Percentiles rank a stretch among this genome's conserved stretches.
Evolutionary conservation across 2,797 vertebrate genomes (phyloP).

Genomic region (Centropyge bicolor): DNA sequence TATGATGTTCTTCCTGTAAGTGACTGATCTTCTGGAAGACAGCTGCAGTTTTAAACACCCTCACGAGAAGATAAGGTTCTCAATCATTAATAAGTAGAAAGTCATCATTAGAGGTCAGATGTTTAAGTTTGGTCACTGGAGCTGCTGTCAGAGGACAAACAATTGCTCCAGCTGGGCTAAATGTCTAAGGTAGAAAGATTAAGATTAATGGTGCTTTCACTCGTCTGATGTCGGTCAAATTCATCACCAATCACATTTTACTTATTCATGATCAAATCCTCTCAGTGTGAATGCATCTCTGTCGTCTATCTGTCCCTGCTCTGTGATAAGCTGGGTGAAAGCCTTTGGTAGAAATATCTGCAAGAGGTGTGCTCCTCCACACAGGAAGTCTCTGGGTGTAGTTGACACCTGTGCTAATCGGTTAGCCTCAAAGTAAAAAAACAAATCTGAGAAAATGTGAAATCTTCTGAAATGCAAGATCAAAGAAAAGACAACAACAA

Average conservation of each 20-base stretch:
- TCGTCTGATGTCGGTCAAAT: background rate
- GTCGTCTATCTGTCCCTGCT: too few relatives aligned
- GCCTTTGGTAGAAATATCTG: background rate
- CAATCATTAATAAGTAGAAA: background rate
- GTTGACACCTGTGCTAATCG: slow-evolving; percentile 82
- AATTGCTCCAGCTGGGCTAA: background rate
- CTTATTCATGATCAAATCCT: background rate
- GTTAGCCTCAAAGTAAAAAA: slow-evolving; percentile 65
- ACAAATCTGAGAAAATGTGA: slow-evolving; percentile 70
- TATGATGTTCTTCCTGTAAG: background rate
- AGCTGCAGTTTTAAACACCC: background rate
- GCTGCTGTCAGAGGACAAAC: background rate
- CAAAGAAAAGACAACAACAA: slow-evolving; percentile 41
- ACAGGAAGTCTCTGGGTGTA: slow-evolving; percentile 87
- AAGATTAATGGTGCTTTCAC: too few relatives aligned
- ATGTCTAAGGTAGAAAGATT: background rate
- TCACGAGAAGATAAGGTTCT: background rate
- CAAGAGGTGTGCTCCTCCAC: slow-evolving; percentile 48
- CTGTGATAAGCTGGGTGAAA: background rate
- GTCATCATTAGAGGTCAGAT: background rate
- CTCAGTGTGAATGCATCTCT: background rate
- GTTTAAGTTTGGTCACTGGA: background rate
- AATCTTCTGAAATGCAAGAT: slow-evolving; percentile 39
- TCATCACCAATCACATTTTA: background rate
- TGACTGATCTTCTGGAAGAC: background rate